phyloP scores from a whole-genome alignment of 1,140 invertebrate genomes.

The Drosophila bocqueti region DNA sequence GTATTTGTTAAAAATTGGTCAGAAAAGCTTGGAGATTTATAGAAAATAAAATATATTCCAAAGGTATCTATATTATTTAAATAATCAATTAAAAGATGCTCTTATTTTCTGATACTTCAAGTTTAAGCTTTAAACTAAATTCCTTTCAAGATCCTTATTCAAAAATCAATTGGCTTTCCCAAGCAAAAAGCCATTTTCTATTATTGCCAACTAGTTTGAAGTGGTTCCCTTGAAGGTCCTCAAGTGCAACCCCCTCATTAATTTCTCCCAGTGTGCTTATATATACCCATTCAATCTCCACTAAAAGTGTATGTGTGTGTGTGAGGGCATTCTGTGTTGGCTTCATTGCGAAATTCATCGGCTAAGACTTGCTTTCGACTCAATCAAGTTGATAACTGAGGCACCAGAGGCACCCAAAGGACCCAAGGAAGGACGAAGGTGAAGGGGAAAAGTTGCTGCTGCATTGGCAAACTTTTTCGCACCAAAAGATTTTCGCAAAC shows the following conservation, averaged over 20 bases:
- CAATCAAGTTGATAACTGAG: constrained; percentile 63
- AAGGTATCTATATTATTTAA: too few species aligned
- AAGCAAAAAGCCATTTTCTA: background rate
- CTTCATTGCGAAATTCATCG: constrained; percentile 34
- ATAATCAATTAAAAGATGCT: too few species aligned
- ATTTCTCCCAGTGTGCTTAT: constrained; percentile 7
- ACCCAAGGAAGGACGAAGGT: background rate
- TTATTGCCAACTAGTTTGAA: background rate
- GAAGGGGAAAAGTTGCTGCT: constrained; percentile 9
- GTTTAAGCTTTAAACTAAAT: too few species aligned
- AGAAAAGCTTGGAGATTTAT: background rate
- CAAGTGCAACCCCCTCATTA: background rate
- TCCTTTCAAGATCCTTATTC: too few species aligned
- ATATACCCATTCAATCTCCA: constrained; percentile 23
- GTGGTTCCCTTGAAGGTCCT: background rate
- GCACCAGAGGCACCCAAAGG: background rate
- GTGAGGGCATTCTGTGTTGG: constrained; percentile 1
- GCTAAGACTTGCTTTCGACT: constrained; percentile 56
- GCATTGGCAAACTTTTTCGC: constrained; percentile 52
- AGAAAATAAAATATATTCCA: too few species aligned
- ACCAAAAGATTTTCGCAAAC: constrained; percentile 65
- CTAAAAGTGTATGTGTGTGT: background rate
- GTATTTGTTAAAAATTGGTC: background rate
- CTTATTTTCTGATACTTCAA: too few species aligned
- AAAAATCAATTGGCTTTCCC: background rate